Evolutionary conservation across 2,113 vertebrate species (phyloP).

Genomic region (Meles meles): DNA sequence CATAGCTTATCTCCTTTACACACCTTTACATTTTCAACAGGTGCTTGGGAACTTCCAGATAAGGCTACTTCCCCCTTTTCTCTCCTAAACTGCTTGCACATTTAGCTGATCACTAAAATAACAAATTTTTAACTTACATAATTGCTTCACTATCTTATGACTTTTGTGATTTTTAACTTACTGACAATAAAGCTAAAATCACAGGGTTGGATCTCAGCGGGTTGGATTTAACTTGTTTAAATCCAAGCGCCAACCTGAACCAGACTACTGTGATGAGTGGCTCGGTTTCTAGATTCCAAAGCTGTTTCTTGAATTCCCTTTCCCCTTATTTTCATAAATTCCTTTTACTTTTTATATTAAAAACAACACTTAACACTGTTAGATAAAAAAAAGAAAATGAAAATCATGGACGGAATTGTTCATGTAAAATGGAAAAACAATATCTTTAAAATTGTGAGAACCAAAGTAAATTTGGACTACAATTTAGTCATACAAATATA

Average conservation of each 20-base stretch:
- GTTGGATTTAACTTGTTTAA: background rate
- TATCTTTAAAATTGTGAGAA: constrained; percentile 50
- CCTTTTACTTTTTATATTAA: background rate
- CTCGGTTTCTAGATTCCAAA: background rate
- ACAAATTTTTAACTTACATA: background rate
- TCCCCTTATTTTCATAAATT: background rate
- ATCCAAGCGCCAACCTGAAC: background rate
- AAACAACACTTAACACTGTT: background rate
- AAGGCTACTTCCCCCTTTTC: background rate
- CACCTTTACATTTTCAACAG: background rate
- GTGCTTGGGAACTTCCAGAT: background rate
- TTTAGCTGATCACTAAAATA: constrained; percentile 6
- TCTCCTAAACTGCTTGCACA: background rate
- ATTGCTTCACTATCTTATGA: background rate
- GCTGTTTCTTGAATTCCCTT: background rate
- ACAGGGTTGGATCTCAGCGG: background rate
- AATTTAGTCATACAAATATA: background rate
- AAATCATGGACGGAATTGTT: background rate
- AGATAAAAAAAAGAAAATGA: background rate
- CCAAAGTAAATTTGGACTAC: constrained; percentile 3
- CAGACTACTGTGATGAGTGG: background rate
- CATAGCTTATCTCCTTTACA: background rate
- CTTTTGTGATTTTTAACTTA: background rate
- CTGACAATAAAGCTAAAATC: background rate
- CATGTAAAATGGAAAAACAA: background rate